phyloP scores from a whole-genome alignment of 2,797 vertebrate genomes.

The Caiman crocodilus region DNA sequence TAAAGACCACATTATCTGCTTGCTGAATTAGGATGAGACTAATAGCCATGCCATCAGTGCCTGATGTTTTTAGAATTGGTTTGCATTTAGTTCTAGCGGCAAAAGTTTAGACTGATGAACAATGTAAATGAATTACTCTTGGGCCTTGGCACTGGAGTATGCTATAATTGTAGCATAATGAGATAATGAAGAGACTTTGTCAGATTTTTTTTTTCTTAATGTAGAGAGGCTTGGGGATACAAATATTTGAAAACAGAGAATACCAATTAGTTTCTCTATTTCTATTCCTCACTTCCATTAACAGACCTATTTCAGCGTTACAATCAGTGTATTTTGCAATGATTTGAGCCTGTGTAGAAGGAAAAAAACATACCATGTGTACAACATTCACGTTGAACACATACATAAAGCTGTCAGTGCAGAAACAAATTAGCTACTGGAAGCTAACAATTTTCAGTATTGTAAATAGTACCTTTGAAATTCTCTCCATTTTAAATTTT shows the following conservation, averaged over 20 bases:
- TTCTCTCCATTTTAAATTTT: conserved; percentile 8
- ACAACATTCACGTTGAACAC: neutral
- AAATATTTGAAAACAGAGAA: conserved; percentile 73
- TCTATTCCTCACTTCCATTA: conserved; percentile 33
- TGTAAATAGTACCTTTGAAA: neutral
- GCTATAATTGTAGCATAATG: conserved; percentile 72
- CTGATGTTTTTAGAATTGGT: conserved; percentile 28
- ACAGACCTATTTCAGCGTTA: conserved; percentile 37
- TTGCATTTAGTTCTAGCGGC: conserved; percentile 44
- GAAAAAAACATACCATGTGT: neutral
- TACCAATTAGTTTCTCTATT: conserved; percentile 73
- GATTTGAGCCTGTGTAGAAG: conserved; percentile 28
- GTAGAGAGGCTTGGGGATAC: conserved; percentile 55
- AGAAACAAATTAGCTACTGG: neutral
- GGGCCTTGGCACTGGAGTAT: conserved; percentile 51
- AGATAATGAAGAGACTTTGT: conserved; percentile 73
- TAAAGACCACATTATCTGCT: conserved; percentile 2
- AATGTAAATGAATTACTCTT: conserved; percentile 56
- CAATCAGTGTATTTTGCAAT: conserved; percentile 37
- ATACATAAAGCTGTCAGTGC: neutral
- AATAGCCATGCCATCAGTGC: neutral
- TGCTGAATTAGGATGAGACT: conserved; percentile 15
- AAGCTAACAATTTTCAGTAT: neutral
- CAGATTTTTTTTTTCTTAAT: conserved; percentile 27
- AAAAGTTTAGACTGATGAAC: conserved; percentile 56